Evolutionary conservation across 2,888 invertebrate species (phyloP).

Genomic region (Monopis laevigella): DNA sequence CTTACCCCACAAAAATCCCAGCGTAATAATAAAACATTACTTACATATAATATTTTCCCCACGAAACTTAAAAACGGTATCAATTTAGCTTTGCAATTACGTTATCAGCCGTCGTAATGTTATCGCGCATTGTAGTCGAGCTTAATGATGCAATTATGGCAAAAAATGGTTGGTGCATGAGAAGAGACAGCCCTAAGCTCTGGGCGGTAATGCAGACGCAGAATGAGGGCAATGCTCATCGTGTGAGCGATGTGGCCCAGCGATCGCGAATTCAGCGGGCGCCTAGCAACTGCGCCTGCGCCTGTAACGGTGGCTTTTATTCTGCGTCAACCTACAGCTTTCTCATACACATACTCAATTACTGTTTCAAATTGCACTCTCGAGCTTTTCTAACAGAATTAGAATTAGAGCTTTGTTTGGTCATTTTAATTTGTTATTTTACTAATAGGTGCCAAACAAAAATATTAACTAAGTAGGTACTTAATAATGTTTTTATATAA

Average conservation of each 20-base stretch:
- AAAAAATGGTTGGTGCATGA: slow-evolving; percentile 10
- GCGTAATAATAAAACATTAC: no score
- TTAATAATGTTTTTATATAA: no score
- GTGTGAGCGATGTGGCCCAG: slow-evolving; percentile 58
- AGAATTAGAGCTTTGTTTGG: no score
- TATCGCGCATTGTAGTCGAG: slow-evolving; percentile 9
- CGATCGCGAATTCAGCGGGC: slow-evolving; percentile 59
- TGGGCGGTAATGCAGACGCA: background rate
- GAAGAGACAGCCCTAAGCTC: slow-evolving; percentile 5
- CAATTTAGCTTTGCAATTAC: slow-evolving; percentile 1
- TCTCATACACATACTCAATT: slow-evolving; percentile 7
- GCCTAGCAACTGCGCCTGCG: slow-evolving; percentile 53
- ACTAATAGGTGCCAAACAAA: no score
- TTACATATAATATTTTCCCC: no score
- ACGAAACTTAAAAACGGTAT: background rate
- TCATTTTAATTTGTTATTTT: no score
- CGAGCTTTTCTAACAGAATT: no score
- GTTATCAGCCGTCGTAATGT: slow-evolving; percentile 3
- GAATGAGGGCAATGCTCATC: slow-evolving; percentile 57
- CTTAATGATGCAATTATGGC: slow-evolving; percentile 9
- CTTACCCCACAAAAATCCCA: no score
- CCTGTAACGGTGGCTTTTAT: slow-evolving; percentile 21
- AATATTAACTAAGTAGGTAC: no score
- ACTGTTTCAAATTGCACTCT: slow-evolving; percentile 5
- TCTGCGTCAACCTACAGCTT: slow-evolving; percentile 2